phyloP scores from a whole-genome alignment of 2,113 vertebrate genomes.

The Cyanoderma ruficeps region DNA sequence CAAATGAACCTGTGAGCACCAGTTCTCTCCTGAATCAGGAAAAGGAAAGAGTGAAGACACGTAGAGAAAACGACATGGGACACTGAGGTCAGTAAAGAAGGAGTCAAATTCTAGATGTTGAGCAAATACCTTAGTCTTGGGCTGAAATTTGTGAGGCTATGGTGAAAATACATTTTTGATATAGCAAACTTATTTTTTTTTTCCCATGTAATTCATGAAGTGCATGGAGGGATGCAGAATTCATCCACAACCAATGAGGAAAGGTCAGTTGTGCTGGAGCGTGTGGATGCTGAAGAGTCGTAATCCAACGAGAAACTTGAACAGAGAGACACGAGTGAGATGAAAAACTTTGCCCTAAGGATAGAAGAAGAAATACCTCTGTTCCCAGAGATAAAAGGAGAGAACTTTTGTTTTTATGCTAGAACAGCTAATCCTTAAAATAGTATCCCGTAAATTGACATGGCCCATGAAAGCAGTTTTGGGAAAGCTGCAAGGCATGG shows the following conservation, averaged over 20 bases:
- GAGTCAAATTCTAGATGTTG: not conserved
- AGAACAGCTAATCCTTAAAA: not conserved
- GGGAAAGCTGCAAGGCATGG: not conserved
- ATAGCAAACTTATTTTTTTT: not conserved
- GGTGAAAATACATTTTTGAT: not conserved
- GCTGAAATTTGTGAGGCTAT: not conserved
- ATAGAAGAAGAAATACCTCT: not conserved
- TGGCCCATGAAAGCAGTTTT: not conserved
- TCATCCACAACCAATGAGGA: not conserved
- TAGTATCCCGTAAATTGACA: not conserved
- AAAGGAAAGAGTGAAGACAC: not conserved
- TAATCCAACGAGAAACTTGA: not conserved
- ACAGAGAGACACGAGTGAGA: not conserved
- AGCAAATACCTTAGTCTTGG: not conserved
- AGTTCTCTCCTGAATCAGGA: not conserved
- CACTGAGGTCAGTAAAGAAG: not conserved
- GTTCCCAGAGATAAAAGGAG: not conserved
- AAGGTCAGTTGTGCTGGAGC: not conserved
- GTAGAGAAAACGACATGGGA: not conserved
- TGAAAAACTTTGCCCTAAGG: not conserved
- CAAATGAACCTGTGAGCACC: not conserved
- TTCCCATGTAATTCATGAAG: not conserved
- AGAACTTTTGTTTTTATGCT: not conserved
- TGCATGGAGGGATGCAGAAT: not conserved
- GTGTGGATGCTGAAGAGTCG: not conserved